phyloP scores from a whole-genome alignment of 2,113 vertebrate genomes.

The Clupea harengus region DNA sequence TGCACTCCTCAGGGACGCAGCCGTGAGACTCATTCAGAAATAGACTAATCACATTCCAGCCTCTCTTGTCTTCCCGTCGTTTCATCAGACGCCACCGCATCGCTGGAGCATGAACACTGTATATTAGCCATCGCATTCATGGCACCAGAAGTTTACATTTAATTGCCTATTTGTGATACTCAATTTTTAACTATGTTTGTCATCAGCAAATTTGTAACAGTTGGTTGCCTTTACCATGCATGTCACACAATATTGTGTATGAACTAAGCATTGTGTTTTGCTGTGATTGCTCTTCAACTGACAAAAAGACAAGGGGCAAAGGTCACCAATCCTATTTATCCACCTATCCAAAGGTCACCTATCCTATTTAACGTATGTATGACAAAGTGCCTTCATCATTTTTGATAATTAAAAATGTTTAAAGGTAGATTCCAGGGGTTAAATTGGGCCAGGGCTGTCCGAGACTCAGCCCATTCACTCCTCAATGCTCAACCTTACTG shows the following conservation, averaged over 20 bases:
- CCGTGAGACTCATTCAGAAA: constrained; percentile 44
- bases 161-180: background rate
- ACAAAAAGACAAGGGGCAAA: background rate
- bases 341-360: no score
- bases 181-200: background rate
- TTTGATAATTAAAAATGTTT: background rate
- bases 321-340: no score
- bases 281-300: no score
- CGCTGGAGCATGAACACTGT: background rate
- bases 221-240: background rate
- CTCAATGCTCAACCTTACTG: no score
- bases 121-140: background rate
- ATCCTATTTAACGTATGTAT: background rate
- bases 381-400: background rate
- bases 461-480: no score
- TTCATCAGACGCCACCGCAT: constrained; percentile 1
- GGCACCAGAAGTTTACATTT: background rate
- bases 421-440: background rate
- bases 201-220: background rate
- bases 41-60: constrained; percentile 47
- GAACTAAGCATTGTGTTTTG: background rate
- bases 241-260: background rate
- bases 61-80: constrained; percentile 28
- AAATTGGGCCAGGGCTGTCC: no score
- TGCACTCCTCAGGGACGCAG: constrained; percentile 43